Evolutionary conservation across 2,113 vertebrate genomes (phyloP).

Genomic region (Probosciger aterrimus): DNA sequence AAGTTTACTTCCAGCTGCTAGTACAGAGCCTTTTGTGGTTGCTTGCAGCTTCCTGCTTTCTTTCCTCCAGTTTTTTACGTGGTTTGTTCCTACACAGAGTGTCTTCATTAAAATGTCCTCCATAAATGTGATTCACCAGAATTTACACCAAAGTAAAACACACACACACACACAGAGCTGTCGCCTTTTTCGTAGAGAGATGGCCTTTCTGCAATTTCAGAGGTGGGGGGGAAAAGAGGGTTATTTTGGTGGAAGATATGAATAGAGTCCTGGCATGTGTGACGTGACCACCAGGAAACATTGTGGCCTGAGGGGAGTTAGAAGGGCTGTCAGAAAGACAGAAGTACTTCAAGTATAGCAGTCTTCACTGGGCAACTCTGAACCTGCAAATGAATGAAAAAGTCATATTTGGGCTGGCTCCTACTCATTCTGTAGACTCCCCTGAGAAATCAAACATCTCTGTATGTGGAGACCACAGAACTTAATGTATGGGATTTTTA

Average conservation of each 20-base stretch:
- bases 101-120: background rate
- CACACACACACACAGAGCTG: background rate
- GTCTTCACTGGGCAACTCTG: background rate
- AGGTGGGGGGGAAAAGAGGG: background rate
- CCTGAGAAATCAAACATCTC: background rate
- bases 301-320: background rate
- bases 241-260: background rate
- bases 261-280: background rate
- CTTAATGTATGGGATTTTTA: rapidly evolving
- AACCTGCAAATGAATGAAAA: background rate
- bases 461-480: background rate
- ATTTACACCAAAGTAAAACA: background rate
- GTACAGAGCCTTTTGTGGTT: background rate
- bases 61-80: background rate
- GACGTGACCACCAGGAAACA: background rate
- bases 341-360: background rate
- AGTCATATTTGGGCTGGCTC: background rate
- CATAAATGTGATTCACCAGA: background rate
- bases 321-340: background rate
- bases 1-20: background rate
- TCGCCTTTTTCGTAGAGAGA: background rate
- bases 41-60: background rate
- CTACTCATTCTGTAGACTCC: background rate
- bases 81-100: background rate
- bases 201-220: background rate